A percentile compares a stretch with the other conserved stretches of the same genome.
Evolutionary conservation across 2,888 invertebrate species (phyloP).

Genomic region (Hoplodrina ambigua): DNA sequence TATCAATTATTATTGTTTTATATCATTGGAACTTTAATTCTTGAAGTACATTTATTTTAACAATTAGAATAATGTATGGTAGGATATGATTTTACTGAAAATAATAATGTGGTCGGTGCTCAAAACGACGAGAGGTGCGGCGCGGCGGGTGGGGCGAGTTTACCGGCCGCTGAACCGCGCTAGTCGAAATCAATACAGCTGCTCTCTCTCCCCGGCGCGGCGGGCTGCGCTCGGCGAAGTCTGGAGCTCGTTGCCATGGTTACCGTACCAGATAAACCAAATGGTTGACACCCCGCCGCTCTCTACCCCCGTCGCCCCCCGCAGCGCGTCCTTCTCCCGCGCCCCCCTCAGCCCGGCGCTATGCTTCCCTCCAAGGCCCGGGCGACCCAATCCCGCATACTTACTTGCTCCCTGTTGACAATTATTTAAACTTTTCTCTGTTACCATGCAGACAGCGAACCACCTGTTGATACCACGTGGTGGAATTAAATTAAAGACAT

Average conservation of each 20-base stretch:
- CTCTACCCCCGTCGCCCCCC: constrained; percentile 43
- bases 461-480: constrained; percentile 76
- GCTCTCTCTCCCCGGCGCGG: constrained; percentile 83
- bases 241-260: constrained; percentile 86
- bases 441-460: constrained; percentile 61
- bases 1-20: constrained; percentile 1
- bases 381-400: constrained; percentile 52
- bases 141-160: constrained; percentile 70
- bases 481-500: constrained; percentile 42
- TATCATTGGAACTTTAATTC: constrained; percentile 8
- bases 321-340: constrained; percentile 38
- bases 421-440: constrained; percentile 59
- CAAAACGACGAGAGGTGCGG: constrained; percentile 69
- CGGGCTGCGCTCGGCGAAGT: constrained; percentile 72
- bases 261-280: constrained; percentile 80
- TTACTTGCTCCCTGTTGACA: constrained; percentile 51
- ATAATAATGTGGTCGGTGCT: constrained; percentile 61
- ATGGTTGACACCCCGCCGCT: constrained; percentile 63
- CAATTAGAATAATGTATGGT: constrained; percentile 11
- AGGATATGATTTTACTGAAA: constrained; percentile 28
- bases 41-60: constrained; percentile 1
- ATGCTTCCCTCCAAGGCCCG: constrained; percentile 47
- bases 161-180: constrained; percentile 86
- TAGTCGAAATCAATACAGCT: constrained; percentile 91
- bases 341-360: constrained; percentile 49